Base-by-base conservation (phyloP, 1,140 invertebrate species). In the Episyrphus balteatus region DNA sequence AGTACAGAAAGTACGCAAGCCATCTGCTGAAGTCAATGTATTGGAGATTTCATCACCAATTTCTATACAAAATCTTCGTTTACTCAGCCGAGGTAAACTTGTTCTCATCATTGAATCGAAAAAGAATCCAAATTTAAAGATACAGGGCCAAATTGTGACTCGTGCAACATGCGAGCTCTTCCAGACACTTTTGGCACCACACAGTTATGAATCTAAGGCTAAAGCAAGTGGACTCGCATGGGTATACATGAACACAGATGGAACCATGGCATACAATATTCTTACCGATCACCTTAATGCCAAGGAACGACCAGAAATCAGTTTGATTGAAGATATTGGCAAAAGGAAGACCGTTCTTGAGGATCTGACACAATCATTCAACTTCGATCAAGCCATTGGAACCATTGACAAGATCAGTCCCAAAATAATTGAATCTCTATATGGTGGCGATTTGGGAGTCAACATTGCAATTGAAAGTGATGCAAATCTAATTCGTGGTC, bases 141-240 rank as follows among this genome's bases (percentile, higher is more conserved):
- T 88, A 9, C 73, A 71, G 13, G 86, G 86, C 0, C 67, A 69
- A 12, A 77, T 88, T 6, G 72, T 80, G 7, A 81, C 84, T 10
- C 76, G 81, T 46, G 78, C 79, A 1, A 80, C 81, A 8, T 91
- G 88, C 58, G 87, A 92, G 63, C 74, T 90, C 37, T 89, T 86
- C 61, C 85, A 88, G 53, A 75, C 82, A 0, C 64, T 81, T 0
- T 58, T 87, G 9, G 70, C 39, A 50, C 38, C 49, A 58, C 72
- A 56, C 69, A 77, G 47, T 53, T 62, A 6, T 57, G 75, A 15
- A 66, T 68, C 17, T 48, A 58, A 60, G 5, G 65, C 63, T 0
- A 63, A 66, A 8, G 64, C 69, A 47, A 75, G 80, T 21, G 86
- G 84, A 9, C 53, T 88, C n/a, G 84, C 84, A 2, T 85, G 86